A percentile compares a stretch with the other conserved stretches of the same genome.
Evolutionary conservation across 1,140 invertebrate genomes (phyloP).

Genomic region (Neomicropteryx cornuta): DNA sequence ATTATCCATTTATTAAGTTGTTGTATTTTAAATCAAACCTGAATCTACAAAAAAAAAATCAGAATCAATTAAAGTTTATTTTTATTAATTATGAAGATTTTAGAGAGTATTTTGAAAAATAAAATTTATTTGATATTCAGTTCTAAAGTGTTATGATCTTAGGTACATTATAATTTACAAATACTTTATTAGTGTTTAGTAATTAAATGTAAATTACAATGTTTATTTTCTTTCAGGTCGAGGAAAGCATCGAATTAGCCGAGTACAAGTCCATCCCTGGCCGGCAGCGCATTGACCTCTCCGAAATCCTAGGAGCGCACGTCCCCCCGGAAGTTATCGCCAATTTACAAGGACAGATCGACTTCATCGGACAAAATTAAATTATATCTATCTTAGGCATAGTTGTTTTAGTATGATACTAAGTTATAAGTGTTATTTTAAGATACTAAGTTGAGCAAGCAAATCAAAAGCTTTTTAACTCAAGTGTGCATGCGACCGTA

Average conservation of each 20-base stretch:
- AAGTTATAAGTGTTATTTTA: too few relatives aligned
- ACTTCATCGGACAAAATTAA: conserved; percentile 61
- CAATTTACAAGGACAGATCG: conserved; percentile 71
- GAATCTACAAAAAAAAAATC: too few relatives aligned
- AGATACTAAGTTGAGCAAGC: not conserved
- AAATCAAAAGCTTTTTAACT: not conserved
- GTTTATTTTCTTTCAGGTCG: conserved; percentile 40
- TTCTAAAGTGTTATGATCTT: too few relatives aligned
- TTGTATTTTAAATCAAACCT: too few relatives aligned
- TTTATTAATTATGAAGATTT: too few relatives aligned
- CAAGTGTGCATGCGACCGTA: not conserved
- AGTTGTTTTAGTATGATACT: too few relatives aligned
- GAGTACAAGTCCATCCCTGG: conserved; percentile 74
- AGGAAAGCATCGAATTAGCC: conserved; percentile 72
- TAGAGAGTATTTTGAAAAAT: too few relatives aligned
- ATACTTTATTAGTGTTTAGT: not conserved
- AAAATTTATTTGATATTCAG: too few relatives aligned
- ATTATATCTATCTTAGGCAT: not conserved
- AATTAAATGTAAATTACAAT: not conserved
- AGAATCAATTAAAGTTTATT: too few relatives aligned
- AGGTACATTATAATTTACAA: too few relatives aligned
- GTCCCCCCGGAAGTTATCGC: conserved; percentile 77
- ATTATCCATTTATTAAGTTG: too few relatives aligned
- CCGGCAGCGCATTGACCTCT: conserved; percentile 69
- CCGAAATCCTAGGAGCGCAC: conserved; percentile 69